These are phyloP conservation scores for Neoseiulus cucumeris DNA, from an alignment of 1,140 invertebrate species.

Conservation along the genomic window DNA sequence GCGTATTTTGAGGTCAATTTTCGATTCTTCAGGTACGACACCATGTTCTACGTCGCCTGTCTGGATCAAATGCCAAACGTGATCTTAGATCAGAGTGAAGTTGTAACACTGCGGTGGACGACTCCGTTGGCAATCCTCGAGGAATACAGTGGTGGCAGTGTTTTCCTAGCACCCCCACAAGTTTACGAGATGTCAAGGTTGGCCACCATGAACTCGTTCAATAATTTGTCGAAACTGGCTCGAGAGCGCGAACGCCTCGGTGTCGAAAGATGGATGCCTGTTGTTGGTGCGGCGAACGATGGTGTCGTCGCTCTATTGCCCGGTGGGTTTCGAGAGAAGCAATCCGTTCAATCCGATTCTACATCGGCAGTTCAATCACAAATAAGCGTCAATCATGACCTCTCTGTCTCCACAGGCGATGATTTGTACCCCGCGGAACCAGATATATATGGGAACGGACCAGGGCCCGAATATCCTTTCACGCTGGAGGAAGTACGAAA, in stretches of 20 bases:
- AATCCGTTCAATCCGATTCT: too few species aligned
- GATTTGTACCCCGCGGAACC: slow-evolving; percentile 22
- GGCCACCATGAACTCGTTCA: slow-evolving; percentile 21
- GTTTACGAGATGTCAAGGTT: slow-evolving; percentile 31
- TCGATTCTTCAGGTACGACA: slow-evolving; percentile 36
- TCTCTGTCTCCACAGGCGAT: slow-evolving; percentile 19
- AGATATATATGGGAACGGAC: slow-evolving; percentile 18
- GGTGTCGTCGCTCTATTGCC: slow-evolving; percentile 28
- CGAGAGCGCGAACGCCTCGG: slow-evolving; percentile 23
- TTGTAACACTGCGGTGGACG: slow-evolving; percentile 36
- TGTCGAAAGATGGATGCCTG: slow-evolving; percentile 28
- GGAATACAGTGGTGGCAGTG: slow-evolving; percentile 21
- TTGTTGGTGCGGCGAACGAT: slow-evolving; percentile 25
- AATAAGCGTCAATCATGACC: too few species aligned
- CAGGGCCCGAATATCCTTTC: slow-evolving; percentile 18
- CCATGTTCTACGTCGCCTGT: slow-evolving; percentile 50
- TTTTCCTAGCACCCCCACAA: slow-evolving; percentile 31
- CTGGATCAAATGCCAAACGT: slow-evolving; percentile 36
- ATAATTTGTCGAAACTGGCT: slow-evolving; percentile 25
- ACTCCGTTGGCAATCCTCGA: slow-evolving; percentile 25
- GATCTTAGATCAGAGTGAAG: slow-evolving; percentile 40
- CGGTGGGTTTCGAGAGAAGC: background rate
- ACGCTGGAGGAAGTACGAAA: slow-evolving; percentile 18
- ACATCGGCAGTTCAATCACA: too few species aligned
- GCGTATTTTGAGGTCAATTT: too few species aligned